Evolutionary conservation across 2,797 vertebrate species (phyloP).

Genomic region (Lepus townsendii): DNA sequence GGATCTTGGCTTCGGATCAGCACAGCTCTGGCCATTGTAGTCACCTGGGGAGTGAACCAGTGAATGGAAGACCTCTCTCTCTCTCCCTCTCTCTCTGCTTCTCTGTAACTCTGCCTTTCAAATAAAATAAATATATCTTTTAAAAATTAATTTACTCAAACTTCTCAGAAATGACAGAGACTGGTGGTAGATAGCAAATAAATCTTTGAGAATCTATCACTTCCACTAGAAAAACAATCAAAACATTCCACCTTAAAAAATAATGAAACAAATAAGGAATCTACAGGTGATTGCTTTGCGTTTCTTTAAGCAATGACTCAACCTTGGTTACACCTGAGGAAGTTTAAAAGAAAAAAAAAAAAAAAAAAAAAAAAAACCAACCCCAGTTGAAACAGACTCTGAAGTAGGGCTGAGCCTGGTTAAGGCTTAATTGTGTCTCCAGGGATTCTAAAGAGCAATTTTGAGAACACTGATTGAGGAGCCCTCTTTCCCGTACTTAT

Average conservation of each 20-base stretch:
- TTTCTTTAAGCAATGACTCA: neutral
- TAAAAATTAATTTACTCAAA: neutral
- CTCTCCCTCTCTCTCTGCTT: no score
- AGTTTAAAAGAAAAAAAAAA: neutral
- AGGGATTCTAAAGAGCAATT: neutral
- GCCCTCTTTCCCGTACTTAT: neutral
- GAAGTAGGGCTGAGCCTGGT: neutral
- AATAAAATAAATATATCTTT: no score
- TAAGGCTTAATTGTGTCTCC: neutral
- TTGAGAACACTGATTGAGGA: neutral
- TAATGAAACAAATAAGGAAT: neutral
- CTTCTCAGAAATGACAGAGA: conserved; percentile 3
- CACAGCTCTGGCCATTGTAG: no score
- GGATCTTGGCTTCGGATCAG: no score
- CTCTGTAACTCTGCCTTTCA: no score
- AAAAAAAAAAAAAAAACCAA: neutral
- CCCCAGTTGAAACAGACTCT: neutral
- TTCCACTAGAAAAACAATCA: conserved; percentile 42
- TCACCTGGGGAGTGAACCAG: no score
- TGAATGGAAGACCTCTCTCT: no score
- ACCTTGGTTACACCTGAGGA: neutral
- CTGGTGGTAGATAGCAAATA: neutral
- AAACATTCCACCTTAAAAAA: neutral
- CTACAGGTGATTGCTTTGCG: neutral
- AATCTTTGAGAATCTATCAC: neutral